phyloP scores from a whole-genome alignment of 2,888 invertebrate species.

The Dasypogon diadema region DNA sequence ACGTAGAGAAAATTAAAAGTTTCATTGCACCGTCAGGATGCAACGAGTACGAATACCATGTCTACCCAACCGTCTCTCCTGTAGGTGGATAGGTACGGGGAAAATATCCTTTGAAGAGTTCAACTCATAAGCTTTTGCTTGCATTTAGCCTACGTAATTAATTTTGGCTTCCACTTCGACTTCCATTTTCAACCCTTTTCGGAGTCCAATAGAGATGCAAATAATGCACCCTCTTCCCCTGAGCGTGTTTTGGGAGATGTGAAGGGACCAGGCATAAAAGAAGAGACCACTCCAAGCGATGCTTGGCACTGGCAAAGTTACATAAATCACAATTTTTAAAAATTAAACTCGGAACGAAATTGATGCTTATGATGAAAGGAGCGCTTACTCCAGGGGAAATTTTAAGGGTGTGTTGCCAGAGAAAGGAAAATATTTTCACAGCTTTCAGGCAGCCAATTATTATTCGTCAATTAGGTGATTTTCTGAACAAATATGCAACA shows the following conservation, averaged over 20 bases:
- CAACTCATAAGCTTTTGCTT: not conserved
- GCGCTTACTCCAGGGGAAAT: not conserved
- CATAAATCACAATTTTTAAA: not conserved
- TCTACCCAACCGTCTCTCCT: no score
- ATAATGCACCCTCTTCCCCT: no score
- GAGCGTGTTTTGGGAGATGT: no score
- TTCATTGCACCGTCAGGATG: not conserved
- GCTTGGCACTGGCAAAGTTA: not conserved
- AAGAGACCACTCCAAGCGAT: no score
- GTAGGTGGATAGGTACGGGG: no score
- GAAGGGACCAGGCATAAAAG: no score
- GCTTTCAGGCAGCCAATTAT: not conserved
- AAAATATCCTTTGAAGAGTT: not conserved
- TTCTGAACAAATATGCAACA: no score
- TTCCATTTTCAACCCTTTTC: not conserved
- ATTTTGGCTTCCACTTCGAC: not conserved
- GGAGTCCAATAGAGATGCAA: no score
- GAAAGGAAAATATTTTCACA: not conserved
- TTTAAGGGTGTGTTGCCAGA: not conserved
- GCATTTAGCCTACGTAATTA: not conserved
- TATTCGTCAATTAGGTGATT: no score
- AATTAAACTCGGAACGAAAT: not conserved
- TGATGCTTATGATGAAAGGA: not conserved
- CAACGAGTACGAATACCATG: no score
- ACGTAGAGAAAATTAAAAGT: slow-evolving; percentile 20